Percentiles rank a stretch among this genome's conserved stretches.
Conservation (phyloP, 2,797 vertebrate genomes). For the Scarus forsteni region DNA sequence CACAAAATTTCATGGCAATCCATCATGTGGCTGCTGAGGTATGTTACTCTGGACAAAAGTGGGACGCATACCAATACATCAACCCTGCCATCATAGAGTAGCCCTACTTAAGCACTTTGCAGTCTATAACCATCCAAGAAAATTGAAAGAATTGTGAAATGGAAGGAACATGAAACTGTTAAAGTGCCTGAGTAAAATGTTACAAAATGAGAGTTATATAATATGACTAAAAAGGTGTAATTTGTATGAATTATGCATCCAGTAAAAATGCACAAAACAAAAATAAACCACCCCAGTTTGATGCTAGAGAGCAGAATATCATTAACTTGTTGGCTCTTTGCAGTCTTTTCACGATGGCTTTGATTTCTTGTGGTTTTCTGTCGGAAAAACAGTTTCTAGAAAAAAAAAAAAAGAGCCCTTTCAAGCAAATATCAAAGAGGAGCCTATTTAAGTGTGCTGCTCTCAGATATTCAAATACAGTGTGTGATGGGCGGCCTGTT, state of each 20-base stretch:
- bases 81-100: neutral
- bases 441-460: constrained; percentile 14
- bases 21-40: neutral
- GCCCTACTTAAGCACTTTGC: neutral
- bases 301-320: constrained; percentile 20
- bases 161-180: neutral
- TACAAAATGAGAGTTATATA: constrained; percentile 2
- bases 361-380: constrained; percentile 24
- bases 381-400: constrained; percentile 26
- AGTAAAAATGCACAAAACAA: constrained; percentile 7
- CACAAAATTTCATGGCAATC: neutral
- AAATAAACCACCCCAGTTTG: constrained; percentile 9
- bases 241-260: constrained; percentile 5
- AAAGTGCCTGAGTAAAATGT: constrained; percentile 9
- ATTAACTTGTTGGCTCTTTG: constrained; percentile 18
- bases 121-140: neutral
- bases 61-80: neutral
- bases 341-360: constrained; percentile 5
- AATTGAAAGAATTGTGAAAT: constrained; percentile 11
- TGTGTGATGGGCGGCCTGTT: constrained; percentile 11
- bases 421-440: constrained; percentile 38
- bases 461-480: constrained; percentile 40
- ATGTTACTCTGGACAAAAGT: neutral
- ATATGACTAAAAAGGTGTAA: neutral
- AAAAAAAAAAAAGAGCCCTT: constrained; percentile 1